A percentile compares a stretch with the other conserved stretches of the same genome.
Evolutionary conservation across 2,888 invertebrate species (phyloP).

Genomic region (Notodonta ziczac): DNA sequence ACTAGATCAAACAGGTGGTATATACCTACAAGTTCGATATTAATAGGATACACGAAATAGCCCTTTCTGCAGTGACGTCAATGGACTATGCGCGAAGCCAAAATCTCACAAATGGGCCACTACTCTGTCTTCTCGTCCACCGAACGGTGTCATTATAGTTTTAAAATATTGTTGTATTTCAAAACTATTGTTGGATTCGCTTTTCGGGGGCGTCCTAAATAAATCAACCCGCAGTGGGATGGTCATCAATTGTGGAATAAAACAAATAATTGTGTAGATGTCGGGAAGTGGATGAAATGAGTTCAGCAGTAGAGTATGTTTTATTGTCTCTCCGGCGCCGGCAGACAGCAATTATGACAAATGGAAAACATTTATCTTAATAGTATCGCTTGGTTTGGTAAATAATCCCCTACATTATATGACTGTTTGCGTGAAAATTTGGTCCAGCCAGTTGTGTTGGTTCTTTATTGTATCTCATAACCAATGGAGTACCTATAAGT

Average conservation of each 20-base stretch:
- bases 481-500: too few species aligned
- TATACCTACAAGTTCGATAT: constrained; percentile 52
- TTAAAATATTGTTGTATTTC: constrained; percentile 45
- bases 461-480: too few species aligned
- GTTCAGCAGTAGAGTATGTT: not conserved
- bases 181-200: constrained; percentile 34
- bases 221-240: constrained; percentile 26
- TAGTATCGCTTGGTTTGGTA: not conserved
- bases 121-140: constrained; percentile 44
- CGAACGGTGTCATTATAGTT: constrained; percentile 48
- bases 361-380: not conserved
- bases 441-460: too few species aligned
- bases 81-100: constrained; percentile 50
- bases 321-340: not conserved
- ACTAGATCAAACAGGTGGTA: constrained; percentile 32
- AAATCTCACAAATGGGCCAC: constrained; percentile 57
- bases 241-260: constrained; percentile 17
- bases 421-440: too few species aligned
- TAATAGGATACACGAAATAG: constrained; percentile 71
- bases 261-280: constrained; percentile 1
- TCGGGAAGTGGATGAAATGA: not conserved
- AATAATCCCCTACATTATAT: too few species aligned
- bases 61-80: constrained; percentile 69
- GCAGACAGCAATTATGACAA: not conserved
- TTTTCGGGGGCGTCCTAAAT: constrained; percentile 23